phyloP scores from a whole-genome alignment of 2,113 vertebrate species.

The Jaculus jaculus region DNA sequence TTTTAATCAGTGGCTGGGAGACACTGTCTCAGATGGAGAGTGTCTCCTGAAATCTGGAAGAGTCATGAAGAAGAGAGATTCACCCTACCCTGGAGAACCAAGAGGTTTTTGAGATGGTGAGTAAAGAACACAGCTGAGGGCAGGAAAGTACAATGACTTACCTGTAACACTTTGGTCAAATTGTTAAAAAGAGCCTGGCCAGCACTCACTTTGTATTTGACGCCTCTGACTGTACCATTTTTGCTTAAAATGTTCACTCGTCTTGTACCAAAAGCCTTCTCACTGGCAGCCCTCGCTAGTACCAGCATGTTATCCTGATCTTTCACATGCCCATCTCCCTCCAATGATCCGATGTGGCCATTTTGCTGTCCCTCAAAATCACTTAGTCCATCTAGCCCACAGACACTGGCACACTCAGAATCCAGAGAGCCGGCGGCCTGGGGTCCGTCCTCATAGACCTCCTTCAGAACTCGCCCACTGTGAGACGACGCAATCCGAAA shows the following conservation, averaged over 20 bases:
- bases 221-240: conserved; percentile 96
- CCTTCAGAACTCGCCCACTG: conserved; percentile 95
- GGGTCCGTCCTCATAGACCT: conserved; percentile 94
- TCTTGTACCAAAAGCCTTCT: conserved; percentile 90
- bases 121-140: not conserved
- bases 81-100: conserved; percentile 5
- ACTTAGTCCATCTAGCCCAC: conserved; percentile 89
- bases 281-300: conserved; percentile 90
- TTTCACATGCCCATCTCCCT: conserved; percentile 89
- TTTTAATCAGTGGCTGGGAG: not conserved
- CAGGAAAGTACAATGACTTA: conserved; percentile 82
- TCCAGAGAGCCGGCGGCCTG: conserved; percentile 90
- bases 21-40: not conserved
- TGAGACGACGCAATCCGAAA: conserved; percentile 95
- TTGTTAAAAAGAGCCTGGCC: conserved; percentile 96
- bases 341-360: conserved; percentile 84
- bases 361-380: conserved; percentile 87
- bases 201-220: conserved; percentile 98
- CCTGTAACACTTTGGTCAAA: conserved; percentile 89
- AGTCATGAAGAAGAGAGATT: conserved; percentile 26
- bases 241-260: conserved; percentile 97
- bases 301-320: conserved; percentile 91
- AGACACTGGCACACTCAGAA: conserved; percentile 93
- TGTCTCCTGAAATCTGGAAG: not conserved
- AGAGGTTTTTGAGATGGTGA: not conserved